These are phyloP conservation scores for Pseudois nayaur DNA, from an alignment of 2,113 vertebrate genomes.

Conservation along the genomic window DNA sequence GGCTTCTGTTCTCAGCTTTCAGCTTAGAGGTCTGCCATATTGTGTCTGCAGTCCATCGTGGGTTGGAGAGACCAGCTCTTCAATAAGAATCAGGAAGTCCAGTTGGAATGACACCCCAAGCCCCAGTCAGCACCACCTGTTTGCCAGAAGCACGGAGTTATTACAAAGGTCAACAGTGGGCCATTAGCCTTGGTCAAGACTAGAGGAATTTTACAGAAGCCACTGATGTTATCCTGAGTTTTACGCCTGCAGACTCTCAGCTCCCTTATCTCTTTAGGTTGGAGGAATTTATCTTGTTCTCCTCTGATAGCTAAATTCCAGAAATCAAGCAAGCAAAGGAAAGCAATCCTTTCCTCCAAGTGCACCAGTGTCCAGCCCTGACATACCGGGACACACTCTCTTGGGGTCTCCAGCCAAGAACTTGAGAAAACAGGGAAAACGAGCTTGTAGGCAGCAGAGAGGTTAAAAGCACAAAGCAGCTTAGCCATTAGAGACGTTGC, in stretches of 20 bases:
- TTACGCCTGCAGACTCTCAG: neutral
- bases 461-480: neutral
- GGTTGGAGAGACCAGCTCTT: neutral
- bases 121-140: neutral
- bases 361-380: neutral
- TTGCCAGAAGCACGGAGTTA: neutral
- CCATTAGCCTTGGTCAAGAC: neutral
- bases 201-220: neutral
- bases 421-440: neutral
- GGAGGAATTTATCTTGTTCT: neutral
- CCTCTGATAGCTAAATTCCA: neutral
- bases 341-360: neutral
- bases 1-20: neutral
- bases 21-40: neutral
- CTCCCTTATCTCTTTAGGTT: neutral
- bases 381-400: accelerated
- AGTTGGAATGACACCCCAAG: neutral
- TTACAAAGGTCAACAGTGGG: neutral
- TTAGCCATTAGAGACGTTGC: neutral
- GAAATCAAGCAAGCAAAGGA: neutral
- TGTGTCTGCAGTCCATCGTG: neutral
- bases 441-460: accelerated
- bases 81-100: neutral
- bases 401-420: neutral
- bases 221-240: neutral